Evolutionary conservation across 2,113 vertebrate genomes (phyloP).

Genomic region (Entomyzon cyanotis): DNA sequence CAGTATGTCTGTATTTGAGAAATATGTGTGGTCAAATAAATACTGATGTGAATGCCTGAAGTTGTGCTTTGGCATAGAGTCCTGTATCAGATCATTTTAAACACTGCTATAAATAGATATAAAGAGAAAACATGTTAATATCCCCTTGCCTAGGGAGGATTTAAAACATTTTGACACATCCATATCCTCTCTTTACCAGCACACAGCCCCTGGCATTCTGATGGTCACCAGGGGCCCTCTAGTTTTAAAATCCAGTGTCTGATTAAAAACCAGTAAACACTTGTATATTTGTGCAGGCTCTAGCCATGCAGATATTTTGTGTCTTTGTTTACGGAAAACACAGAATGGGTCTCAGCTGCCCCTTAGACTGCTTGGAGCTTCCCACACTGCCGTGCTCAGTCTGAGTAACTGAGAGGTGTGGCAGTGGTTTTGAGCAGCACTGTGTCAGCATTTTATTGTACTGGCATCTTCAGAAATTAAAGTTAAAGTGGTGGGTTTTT

Average conservation of each 20-base stretch:
- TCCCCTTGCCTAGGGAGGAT: neutral
- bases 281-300: neutral
- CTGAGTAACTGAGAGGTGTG: neutral
- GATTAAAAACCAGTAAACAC: neutral
- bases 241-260: neutral
- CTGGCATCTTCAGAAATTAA: neutral
- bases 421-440: neutral
- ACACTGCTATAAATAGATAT: neutral
- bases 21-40: neutral
- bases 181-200: neutral
- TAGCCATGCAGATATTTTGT: neutral
- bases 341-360: neutral
- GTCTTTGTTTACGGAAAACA: neutral
- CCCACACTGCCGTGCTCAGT: accelerated
- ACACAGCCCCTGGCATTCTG: neutral
- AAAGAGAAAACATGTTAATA: neutral
- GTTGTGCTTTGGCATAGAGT: neutral
- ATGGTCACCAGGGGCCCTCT: neutral
- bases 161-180: neutral
- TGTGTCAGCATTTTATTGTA: neutral
- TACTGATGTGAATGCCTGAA: neutral
- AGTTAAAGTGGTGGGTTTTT: neutral
- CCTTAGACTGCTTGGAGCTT: neutral
- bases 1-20: neutral
- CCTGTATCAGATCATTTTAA: neutral